Evolutionary conservation across 2,888 invertebrate genomes (phyloP), one percentile per base, ranked within the genome.

Genomic region (Heliconius hortense): DNA sequence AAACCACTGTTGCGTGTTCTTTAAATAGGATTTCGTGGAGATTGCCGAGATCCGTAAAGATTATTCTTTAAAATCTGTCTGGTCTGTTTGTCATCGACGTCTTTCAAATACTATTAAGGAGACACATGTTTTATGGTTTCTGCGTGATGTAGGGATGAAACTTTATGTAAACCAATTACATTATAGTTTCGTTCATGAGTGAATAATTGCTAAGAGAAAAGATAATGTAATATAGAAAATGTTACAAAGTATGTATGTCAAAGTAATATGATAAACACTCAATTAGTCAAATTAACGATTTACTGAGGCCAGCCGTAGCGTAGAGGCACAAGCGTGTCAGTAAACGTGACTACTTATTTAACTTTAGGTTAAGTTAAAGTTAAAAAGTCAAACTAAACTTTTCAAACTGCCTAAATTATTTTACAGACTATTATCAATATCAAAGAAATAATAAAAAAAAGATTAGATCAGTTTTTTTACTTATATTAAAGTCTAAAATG

Each of bases 1-100:
- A 89, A 93, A 87, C 90, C 94, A 89, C 85, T 87, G 91, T 91
- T 89, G 93, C 94, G 91, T 94, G 89, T 86, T 89, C 88, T 87
- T 85, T 82, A 87, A 91, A 92, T 91, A 86, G 91, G 93, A 93
- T 92, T 91, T 88, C 83, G 86, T 87, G 84, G 88, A 90, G 90
- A 92, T 90, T 89, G 87, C 83, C 84, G 82, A 84, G 85, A 85
- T 82, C 83, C 78, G 78, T 84, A 81, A 81, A 86, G 86, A 85
- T 87, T 84, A 82, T 82, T 84, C 90, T 91, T 81, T 72, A 76
- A 84, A 76, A 83, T 48, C 18, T 48, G 21, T 21, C 48, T 84
- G 82, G 83, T 85, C 82, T 82, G 86, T 86, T 86, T 85, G 84
- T 88, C 84, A 83, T 79, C 78, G 78, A 83, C 83, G 85, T 85